These are phyloP conservation scores for Chelonus formosanus DNA, from an alignment of 2,888 invertebrate species.

Conservation along the genomic window DNA sequence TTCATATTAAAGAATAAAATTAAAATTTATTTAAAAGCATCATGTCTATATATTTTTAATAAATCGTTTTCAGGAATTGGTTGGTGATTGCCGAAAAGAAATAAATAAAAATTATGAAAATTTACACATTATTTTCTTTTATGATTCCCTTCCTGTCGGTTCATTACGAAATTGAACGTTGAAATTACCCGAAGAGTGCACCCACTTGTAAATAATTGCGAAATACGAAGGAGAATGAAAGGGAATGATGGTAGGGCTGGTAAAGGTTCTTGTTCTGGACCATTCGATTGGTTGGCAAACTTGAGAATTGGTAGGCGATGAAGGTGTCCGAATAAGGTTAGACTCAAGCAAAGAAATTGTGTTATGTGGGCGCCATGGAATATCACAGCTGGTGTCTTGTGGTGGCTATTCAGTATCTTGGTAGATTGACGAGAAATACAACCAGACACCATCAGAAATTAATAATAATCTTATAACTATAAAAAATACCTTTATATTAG, in stretches of 20 bases:
- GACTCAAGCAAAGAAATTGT: conserved; percentile 49
- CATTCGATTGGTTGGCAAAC: conserved; percentile 27
- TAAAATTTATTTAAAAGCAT: not conserved
- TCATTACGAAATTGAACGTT: conserved; percentile 23
- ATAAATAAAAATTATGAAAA: not conserved
- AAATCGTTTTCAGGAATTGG: no score
- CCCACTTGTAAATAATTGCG: conserved; percentile 42
- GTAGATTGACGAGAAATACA: not conserved
- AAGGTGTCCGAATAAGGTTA: conserved; percentile 64
- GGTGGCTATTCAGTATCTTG: conserved; percentile 13
- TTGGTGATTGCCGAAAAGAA: not conserved
- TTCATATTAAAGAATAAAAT: not conserved
- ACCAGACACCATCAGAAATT: not conserved
- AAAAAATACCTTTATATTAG: no score
- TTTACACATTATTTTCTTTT: conserved; percentile 1
- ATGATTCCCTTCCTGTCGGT: conserved; percentile 21
- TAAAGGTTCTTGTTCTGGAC: conserved; percentile 6
- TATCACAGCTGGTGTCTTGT: conserved; percentile 38
- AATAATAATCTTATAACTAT: no score
- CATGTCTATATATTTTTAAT: no score
- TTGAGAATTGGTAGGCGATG: conserved; percentile 54
- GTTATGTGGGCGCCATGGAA: conserved; percentile 41
- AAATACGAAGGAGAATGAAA: conserved; percentile 32
- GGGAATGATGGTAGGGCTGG: not conserved
- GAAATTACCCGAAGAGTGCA: conserved; percentile 23